Evolutionary conservation across 2,113 vertebrate species (phyloP), one percentile per base, ranked within the genome.

Genomic region (Hippotragus niger): DNA sequence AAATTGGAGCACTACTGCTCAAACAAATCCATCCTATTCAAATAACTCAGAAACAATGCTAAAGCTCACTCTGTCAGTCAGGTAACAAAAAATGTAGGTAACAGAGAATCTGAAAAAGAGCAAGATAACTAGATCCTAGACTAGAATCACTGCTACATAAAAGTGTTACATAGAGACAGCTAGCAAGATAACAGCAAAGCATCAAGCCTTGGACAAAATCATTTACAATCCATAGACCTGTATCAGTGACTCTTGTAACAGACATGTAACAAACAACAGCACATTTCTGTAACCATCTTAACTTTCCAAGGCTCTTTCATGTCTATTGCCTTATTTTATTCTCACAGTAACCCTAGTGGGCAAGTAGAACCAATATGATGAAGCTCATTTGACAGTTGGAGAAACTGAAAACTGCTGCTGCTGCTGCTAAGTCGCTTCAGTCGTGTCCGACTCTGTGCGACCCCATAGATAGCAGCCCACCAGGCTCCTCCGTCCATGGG

Each of bases 11-110:
- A 84, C 60, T 53, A 95, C 81, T 47, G 47, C 76, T 55, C 88
- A 88, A 90, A 93, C 19, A 82, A 88, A 94, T 86, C 40, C 29
- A 52, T 82, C 21, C 76, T 88, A 90, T 52, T 92, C 52, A 87
- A 96, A 16, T 60, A 95, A 94, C 88, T 95, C 82, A 88, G 76
- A 85, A 93, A 83, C 60, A 88, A 81, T 40, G 47, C 31, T 40
- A 93, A 21, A 40, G 53, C 27, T 91, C 90, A 89, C 62, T 83
- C 55, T 95, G 36, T 52, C 45, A 53, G 52, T 10, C 64, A 89
- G 33, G 23, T 25, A 64, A 85, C 33, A 82, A 67, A 55, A 45
- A 81, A 89, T 17, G 47, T 2, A 94, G 21, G 62, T 33, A 58
- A 43, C 52, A 85, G 50, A 92, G 64, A 58, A 64, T 36, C 29